These are phyloP conservation scores for Orchesella flavescens DNA, from an alignment of 2,888 invertebrate species.

Conservation along the genomic window DNA sequence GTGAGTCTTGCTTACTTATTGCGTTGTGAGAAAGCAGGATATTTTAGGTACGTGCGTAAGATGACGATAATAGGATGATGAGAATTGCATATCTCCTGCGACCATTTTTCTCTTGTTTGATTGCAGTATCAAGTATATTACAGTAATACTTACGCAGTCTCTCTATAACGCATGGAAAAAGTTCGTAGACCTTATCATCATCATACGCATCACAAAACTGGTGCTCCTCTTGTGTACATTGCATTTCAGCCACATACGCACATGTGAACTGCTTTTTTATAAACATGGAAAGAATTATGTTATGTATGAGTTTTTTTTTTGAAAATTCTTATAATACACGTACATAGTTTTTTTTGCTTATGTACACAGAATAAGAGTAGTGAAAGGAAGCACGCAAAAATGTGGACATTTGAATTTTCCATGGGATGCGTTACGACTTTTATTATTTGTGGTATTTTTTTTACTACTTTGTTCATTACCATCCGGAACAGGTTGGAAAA, in stretches of 20 bases:
- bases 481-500: not conserved
- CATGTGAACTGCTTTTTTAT: not conserved
- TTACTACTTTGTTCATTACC: not conserved
- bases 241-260: not conserved
- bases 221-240: not conserved
- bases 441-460: not conserved
- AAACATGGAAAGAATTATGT: not conserved
- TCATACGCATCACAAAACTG: conserved; percentile 6
- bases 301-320: not conserved
- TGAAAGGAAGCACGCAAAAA: conserved; percentile 18
- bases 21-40: not conserved
- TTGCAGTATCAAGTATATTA: not conserved
- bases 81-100: conserved; percentile 2
- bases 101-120: not conserved
- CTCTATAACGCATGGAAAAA: conserved; percentile 13
- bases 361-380: not conserved
- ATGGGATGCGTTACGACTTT: not conserved
- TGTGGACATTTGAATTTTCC: conserved; percentile 20
- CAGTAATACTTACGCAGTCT: too few relatives aligned
- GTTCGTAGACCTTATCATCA: conserved; percentile 46
- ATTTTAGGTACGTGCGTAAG: conserved; percentile 26
- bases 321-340: not conserved
- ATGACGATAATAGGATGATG: conserved; percentile 50
- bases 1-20: too few relatives aligned
- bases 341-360: not conserved